Evolutionary conservation across 1,140 invertebrate species (phyloP).

Genomic region (Caenorhabditis latens): DNA sequence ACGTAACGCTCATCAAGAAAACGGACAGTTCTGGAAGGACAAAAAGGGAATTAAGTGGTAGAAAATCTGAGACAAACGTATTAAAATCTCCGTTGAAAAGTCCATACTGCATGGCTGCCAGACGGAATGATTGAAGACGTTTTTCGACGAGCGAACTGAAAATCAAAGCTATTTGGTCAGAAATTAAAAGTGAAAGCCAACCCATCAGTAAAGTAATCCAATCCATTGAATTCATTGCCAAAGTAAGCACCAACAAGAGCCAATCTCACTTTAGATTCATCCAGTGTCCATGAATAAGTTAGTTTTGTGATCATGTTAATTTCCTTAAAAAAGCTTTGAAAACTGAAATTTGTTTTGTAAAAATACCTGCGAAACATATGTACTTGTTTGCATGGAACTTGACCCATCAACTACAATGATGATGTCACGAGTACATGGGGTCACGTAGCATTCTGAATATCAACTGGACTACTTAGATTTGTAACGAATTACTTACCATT

Average conservation of each 20-base stretch:
- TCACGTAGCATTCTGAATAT: constrained; percentile 45
- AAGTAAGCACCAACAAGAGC: constrained; percentile 34
- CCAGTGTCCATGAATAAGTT: constrained; percentile 31
- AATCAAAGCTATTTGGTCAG: neutral
- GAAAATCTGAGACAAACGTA: neutral
- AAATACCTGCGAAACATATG: constrained; percentile 18
- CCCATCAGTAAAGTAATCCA: constrained; percentile 41
- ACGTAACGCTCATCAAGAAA: constrained; percentile 40
- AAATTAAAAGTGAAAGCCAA: neutral
- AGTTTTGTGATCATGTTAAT: constrained; percentile 29
- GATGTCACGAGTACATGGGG: constrained; percentile 40
- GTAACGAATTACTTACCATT: neutral
- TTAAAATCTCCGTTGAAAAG: constrained; percentile 22
- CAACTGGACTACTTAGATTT: neutral
- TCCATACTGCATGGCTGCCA: constrained; percentile 26
- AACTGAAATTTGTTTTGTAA: neutral
- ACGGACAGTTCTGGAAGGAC: constrained; percentile 8
- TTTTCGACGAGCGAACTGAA: constrained; percentile 19
- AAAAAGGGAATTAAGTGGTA: too few relatives aligned
- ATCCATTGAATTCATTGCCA: constrained; percentile 41
- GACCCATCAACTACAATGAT: constrained; percentile 37
- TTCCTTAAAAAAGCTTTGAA: neutral
- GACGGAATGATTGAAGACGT: constrained; percentile 38
- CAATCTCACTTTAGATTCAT: constrained; percentile 12
- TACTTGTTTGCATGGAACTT: constrained; percentile 39